phyloP scores from a whole-genome alignment of 2,113 vertebrate species.

The Odontophorus gujanensis region DNA sequence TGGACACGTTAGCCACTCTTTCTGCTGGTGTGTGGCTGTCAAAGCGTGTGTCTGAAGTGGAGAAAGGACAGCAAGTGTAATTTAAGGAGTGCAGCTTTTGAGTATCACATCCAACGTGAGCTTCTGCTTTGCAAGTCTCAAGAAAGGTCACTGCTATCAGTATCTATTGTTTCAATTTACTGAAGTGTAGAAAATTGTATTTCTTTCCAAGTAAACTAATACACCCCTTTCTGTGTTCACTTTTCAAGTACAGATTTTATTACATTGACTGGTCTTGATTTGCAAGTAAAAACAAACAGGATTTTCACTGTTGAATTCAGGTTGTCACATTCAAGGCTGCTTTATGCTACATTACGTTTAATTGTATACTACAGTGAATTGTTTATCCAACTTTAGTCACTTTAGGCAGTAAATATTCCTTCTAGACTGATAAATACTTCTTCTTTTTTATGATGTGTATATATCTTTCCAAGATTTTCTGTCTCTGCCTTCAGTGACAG shows the following conservation, averaged over 20 bases:
- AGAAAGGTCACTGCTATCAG: background rate
- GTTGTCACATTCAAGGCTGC: background rate
- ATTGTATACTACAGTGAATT: background rate
- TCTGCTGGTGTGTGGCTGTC: too few species aligned
- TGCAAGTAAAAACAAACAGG: background rate
- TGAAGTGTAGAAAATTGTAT: background rate
- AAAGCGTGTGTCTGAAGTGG: background rate
- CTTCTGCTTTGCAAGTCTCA: background rate
- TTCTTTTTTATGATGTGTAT: constrained; percentile 10
- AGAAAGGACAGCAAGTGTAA: background rate
- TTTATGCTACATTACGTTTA: background rate
- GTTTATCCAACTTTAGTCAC: background rate
- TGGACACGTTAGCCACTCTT: rapidly evolving
- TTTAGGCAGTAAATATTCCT: constrained; percentile 26
- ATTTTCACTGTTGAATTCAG: background rate
- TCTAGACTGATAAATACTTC: constrained; percentile 1
- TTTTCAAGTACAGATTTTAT: background rate
- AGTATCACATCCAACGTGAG: rapidly evolving
- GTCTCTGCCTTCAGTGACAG: background rate
- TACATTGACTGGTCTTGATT: background rate
- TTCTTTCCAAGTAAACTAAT: background rate
- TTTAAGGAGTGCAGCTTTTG: background rate
- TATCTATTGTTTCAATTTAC: background rate
- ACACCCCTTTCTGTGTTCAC: background rate
- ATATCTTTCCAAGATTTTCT: background rate